Evolutionary conservation across 2,113 vertebrate genomes (phyloP).

Genomic region (Cyrtonyx montezumae): DNA sequence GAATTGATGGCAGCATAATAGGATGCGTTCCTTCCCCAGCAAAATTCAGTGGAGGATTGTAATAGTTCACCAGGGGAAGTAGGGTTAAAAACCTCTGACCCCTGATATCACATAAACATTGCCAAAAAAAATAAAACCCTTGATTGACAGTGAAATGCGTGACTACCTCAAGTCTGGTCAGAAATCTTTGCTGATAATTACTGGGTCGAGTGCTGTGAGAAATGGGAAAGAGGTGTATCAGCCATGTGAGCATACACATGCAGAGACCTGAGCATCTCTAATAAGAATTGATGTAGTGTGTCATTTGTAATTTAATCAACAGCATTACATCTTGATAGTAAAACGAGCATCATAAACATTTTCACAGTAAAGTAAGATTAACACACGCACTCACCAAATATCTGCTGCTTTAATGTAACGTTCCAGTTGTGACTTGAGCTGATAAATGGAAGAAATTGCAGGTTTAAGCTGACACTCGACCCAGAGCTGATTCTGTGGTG

Average conservation of each 20-base stretch:
- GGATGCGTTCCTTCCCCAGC: slow-evolving; percentile 38
- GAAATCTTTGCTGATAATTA: slow-evolving; percentile 68
- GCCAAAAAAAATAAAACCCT: slow-evolving; percentile 36
- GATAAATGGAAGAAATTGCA: slow-evolving; percentile 62
- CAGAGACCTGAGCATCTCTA: slow-evolving; percentile 71
- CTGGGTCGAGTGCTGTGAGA: slow-evolving; percentile 65
- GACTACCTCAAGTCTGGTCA: slow-evolving; percentile 44
- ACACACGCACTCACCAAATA: slow-evolving; percentile 41
- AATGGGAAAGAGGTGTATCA: slow-evolving; percentile 49
- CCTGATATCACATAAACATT: slow-evolving; percentile 62
- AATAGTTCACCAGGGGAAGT: slow-evolving; percentile 61
- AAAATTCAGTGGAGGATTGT: slow-evolving; percentile 47
- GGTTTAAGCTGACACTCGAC: neutral
- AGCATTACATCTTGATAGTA: slow-evolving; percentile 77
- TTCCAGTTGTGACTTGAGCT: slow-evolving; percentile 59
- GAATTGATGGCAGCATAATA: slow-evolving; percentile 54
- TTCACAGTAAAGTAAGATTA: slow-evolving; percentile 71
- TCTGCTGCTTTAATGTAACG: slow-evolving; percentile 45
- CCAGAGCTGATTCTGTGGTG: neutral
- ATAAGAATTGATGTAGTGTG: slow-evolving; percentile 80
- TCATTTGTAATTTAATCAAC: slow-evolving; percentile 81
- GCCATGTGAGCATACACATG: slow-evolving; percentile 66
- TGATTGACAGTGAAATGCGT: slow-evolving; percentile 66
- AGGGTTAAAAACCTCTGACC: slow-evolving; percentile 74
- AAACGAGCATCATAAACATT: slow-evolving; percentile 64